These are phyloP conservation scores for Neelides folsomi DNA, from an alignment of 2,888 invertebrate species.

Conservation along the genomic window DNA sequence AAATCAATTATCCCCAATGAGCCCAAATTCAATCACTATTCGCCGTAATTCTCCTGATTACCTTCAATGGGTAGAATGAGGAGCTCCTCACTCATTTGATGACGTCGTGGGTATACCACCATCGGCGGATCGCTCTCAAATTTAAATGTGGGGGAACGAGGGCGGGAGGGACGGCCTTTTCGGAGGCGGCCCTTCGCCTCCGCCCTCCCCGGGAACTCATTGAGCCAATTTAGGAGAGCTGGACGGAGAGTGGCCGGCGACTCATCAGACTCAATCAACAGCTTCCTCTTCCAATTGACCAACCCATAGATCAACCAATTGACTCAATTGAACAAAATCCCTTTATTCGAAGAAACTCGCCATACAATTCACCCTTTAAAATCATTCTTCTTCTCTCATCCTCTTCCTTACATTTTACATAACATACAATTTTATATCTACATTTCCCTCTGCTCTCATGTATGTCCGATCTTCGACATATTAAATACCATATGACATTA, in stretches of 20 bases:
- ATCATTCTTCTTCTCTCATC: background rate
- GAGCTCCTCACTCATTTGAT: background rate
- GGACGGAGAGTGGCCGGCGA: background rate
- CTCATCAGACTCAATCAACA: background rate
- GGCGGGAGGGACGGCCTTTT: no score
- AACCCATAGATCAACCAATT: conserved; percentile 8
- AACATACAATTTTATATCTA: no score
- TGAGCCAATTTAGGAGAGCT: background rate
- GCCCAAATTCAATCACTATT: conserved; percentile 33
- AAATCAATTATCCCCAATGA: conserved; percentile 34
- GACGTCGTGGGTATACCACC: background rate
- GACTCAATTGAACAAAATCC: conserved; percentile 4
- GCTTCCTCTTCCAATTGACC: background rate
- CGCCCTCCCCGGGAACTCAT: conserved; percentile 8
- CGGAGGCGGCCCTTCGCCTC: background rate
- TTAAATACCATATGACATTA: no score
- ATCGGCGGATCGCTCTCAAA: no score
- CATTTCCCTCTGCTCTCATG: background rate
- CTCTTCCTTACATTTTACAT: background rate
- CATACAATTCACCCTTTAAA: background rate
- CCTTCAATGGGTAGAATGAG: conserved; percentile 16
- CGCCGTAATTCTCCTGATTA: conserved; percentile 21
- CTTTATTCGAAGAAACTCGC: background rate
- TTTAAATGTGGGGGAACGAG: no score
- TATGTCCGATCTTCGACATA: no score